These are phyloP conservation scores for Eupeodes corollae DNA, from an alignment of 1,140 invertebrate species.

Conservation along the genomic window DNA sequence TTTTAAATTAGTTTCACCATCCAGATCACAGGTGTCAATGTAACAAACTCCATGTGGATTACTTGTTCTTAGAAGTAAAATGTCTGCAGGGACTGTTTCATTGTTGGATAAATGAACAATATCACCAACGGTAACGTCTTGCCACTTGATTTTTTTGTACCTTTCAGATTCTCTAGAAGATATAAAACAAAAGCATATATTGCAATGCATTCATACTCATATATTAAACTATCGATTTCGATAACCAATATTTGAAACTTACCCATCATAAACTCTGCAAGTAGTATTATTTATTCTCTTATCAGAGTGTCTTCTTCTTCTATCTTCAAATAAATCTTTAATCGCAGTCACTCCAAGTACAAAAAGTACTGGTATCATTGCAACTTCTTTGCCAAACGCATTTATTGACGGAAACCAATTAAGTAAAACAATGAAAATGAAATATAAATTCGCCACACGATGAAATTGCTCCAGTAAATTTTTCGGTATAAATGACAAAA, in stretches of 20 bases:
- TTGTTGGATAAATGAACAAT: constrained; percentile 92
- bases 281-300: constrained; percentile 87
- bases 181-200: constrained; percentile 14
- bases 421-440: constrained; percentile 89
- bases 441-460: constrained; percentile 94
- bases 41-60: constrained; percentile 92
- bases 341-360: constrained; percentile 92
- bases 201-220: background rate
- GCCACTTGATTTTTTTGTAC: constrained; percentile 81
- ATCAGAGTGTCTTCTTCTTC: constrained; percentile 77
- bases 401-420: constrained; percentile 91
- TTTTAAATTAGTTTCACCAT: constrained; percentile 99
- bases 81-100: constrained; percentile 92
- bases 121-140: constrained; percentile 85
- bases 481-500: constrained; percentile 88
- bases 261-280: constrained; percentile 83
- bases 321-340: constrained; percentile 95
- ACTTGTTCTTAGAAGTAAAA: constrained; percentile 78
- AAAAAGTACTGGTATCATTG: constrained; percentile 88
- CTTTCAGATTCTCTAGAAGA: constrained; percentile 61
- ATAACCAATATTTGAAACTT: too few species aligned
- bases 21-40: constrained; percentile 94
- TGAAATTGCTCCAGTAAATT: constrained; percentile 97
- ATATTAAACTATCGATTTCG: background rate
- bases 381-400: constrained; percentile 93